Evolutionary conservation across 2,888 invertebrate genomes (phyloP).

Genomic region (Netelia fuscicornis): DNA sequence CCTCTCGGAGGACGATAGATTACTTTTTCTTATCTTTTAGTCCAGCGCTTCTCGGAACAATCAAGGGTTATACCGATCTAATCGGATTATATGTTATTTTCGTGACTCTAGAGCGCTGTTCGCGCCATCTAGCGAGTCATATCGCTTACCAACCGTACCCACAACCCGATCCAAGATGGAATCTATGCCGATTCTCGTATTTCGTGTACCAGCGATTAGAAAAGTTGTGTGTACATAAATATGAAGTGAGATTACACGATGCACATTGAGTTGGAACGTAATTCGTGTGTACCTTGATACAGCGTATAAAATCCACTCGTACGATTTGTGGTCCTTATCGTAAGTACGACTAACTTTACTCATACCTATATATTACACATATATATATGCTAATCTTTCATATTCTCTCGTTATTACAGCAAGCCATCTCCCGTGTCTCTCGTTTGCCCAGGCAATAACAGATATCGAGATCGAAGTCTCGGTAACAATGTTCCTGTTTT

Average conservation of each 20-base stretch:
- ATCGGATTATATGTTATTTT: slow-evolving; percentile 54
- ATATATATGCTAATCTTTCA: not conserved
- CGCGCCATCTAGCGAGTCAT: not conserved
- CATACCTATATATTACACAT: not conserved
- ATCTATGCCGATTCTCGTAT: not conserved
- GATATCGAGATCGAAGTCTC: slow-evolving; percentile 26
- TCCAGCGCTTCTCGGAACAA: slow-evolving; percentile 27
- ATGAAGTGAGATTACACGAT: not conserved
- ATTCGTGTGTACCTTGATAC: not conserved
- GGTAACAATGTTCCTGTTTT: slow-evolving; percentile 54
- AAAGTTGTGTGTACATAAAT: not conserved
- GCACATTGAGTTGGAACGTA: not conserved
- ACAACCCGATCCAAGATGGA: not conserved
- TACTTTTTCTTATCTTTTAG: slow-evolving; percentile 49
- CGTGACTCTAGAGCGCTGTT: not conserved
- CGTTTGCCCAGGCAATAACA: slow-evolving; percentile 27
- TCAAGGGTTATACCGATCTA: slow-evolving; percentile 22
- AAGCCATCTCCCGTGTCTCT: slow-evolving; percentile 11
- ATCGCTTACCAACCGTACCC: not conserved
- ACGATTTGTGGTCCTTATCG: not conserved
- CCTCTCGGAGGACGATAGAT: slow-evolving; percentile 19
- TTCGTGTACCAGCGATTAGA: not conserved
- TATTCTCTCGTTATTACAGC: not conserved
- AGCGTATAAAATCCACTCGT: not conserved
- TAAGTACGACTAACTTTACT: not conserved